Percentiles rank a stretch among this genome's conserved stretches.
Conservation (phyloP, 2,113 vertebrate species). For the Muntiacus muntjak region DNA sequence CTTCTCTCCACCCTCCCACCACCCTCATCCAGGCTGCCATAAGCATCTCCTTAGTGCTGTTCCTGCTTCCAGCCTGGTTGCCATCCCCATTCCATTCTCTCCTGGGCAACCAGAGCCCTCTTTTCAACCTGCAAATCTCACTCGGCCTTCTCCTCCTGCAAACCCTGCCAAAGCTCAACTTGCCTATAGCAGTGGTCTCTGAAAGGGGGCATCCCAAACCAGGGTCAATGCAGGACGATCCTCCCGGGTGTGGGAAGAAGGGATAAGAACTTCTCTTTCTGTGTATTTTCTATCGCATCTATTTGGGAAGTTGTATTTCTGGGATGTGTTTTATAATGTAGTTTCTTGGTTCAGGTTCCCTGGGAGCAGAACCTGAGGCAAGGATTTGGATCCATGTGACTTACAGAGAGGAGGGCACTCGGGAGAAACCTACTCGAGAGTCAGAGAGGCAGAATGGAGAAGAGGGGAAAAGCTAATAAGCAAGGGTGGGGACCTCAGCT, state of each 20-base stretch:
- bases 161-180: not conserved
- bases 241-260: not conserved
- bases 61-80: not conserved
- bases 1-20: not conserved
- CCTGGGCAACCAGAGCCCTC: not conserved
- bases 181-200: not conserved
- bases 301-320: not conserved
- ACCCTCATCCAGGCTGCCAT: not conserved
- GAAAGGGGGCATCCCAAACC: not conserved
- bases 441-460: not conserved
- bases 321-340: not conserved
- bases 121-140: not conserved
- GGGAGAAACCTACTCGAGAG: not conserved
- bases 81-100: not conserved
- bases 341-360: not conserved
- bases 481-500: not conserved
- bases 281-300: not conserved
- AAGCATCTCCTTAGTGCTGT: not conserved
- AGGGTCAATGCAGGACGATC: not conserved
- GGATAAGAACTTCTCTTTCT: not conserved
- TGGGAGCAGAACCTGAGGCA: not conserved
- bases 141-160: not conserved
- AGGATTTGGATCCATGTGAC: not conserved
- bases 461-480: not conserved
- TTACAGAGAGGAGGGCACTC: not conserved